A percentile compares a stretch with the other conserved stretches of the same genome.
These are phyloP conservation scores for Harpagoxenus sublaevis DNA, from an alignment of 2,888 invertebrate genomes.

Conservation along the genomic window DNA sequence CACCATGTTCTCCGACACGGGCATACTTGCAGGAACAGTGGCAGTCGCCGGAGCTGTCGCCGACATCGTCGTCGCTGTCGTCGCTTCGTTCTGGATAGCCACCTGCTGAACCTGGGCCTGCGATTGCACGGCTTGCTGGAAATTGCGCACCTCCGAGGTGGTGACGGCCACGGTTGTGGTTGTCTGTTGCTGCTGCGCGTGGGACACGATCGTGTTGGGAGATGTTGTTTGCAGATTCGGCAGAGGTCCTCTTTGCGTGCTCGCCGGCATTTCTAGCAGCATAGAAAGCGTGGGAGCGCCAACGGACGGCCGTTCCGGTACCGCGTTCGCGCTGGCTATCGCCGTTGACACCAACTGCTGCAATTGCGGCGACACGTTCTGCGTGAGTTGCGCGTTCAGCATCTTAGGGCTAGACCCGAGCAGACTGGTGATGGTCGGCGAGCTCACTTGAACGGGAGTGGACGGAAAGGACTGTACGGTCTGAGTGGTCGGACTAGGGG, in stretches of 20 bases:
- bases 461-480: constrained; percentile 82
- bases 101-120: constrained; percentile 64
- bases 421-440: constrained; percentile 88
- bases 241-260: constrained; percentile 81
- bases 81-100: constrained; percentile 63
- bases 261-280: constrained; percentile 88
- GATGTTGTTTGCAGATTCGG: constrained; percentile 69
- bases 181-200: constrained; percentile 64
- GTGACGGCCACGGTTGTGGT: constrained; percentile 14
- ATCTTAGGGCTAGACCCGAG: constrained; percentile 86
- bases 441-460: constrained; percentile 84
- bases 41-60: constrained; percentile 56
- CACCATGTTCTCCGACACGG: constrained; percentile 80
- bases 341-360: constrained; percentile 87
- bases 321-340: constrained; percentile 80
- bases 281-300: constrained; percentile 92
- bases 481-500: constrained; percentile 88
- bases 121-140: constrained; percentile 23
- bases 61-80: constrained; percentile 72
- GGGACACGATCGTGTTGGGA: constrained; percentile 57
- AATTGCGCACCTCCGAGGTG: constrained; percentile 56
- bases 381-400: constrained; percentile 75
- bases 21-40: constrained; percentile 71
- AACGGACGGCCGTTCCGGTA: constrained; percentile 88
- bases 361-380: constrained; percentile 86